Conservation (phyloP, 1,140 invertebrate species). For the Macrobrachium rosenbergii region DNA sequence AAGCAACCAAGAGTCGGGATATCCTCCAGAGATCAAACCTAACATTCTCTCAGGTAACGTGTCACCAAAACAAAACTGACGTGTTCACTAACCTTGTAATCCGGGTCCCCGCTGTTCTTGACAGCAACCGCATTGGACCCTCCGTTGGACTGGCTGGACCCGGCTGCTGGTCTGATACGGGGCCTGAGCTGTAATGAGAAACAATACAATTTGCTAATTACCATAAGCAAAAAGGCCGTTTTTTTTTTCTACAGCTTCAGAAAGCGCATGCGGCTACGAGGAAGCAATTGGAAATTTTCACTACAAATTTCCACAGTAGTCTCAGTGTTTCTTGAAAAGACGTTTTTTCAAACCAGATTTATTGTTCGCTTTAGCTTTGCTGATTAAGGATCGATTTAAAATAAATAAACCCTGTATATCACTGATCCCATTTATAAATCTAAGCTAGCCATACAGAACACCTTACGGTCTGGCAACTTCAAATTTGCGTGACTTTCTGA, state of each 20-base stretch:
- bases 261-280: too few species aligned
- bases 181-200: constrained; percentile 4
- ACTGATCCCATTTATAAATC: too few species aligned
- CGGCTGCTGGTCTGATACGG: constrained; percentile 8
- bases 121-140: not conserved
- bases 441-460: too few species aligned
- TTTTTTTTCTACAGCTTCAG: not conserved
- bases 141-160: not conserved
- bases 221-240: not conserved
- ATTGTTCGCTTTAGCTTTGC: too few species aligned
- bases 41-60: not conserved
- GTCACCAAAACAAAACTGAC: too few species aligned
- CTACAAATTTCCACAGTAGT: not conserved
- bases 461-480: too few species aligned
- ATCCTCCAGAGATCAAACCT: not conserved
- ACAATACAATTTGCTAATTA: not conserved
- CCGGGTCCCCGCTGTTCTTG: not conserved
- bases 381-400: too few species aligned
- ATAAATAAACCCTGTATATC: too few species aligned
- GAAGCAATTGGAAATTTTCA: too few species aligned
- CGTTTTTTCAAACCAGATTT: too few species aligned
- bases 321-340: too few species aligned
- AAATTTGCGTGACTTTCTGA: too few species aligned
- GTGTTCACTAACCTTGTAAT: not conserved
- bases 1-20: not conserved